A percentile compares a stretch with the other conserved stretches of the same genome.
These are phyloP conservation scores for Koerneria pararmatus DNA, from an alignment of 2,888 invertebrate species.

Conservation along the genomic window DNA sequence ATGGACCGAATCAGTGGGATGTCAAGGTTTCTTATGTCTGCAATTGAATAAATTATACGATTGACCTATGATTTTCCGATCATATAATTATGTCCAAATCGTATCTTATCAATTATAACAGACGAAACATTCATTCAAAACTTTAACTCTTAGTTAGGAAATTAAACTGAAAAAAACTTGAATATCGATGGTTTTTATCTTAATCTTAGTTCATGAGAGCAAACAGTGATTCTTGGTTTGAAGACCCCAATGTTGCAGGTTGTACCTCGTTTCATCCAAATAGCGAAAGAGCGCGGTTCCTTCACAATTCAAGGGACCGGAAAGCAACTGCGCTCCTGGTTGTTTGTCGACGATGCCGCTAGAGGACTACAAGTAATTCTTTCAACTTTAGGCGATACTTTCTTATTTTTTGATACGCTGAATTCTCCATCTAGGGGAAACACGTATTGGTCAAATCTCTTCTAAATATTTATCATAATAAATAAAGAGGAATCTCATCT, in stretches of 20 bases:
- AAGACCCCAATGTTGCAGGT: constrained; percentile 29
- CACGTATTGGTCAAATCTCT: no score
- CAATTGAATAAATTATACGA: background rate
- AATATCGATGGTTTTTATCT: background rate
- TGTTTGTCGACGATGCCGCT: constrained; percentile 57
- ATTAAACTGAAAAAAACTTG: background rate
- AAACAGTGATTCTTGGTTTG: background rate
- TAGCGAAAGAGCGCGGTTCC: constrained; percentile 45
- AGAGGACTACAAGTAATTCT: constrained; percentile 32
- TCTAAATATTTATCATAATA: no score
- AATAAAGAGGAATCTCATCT: no score
- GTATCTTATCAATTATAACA: no score
- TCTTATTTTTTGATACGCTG: background rate
- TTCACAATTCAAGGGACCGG: constrained; percentile 48
- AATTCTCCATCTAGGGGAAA: no score
- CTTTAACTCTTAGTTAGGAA: no score
- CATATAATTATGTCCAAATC: no score
- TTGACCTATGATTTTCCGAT: background rate
- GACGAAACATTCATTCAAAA: no score
- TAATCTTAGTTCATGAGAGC: background rate
- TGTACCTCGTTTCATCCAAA: constrained; percentile 56
- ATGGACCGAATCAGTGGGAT: constrained; percentile 59
- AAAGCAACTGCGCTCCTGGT: constrained; percentile 45
- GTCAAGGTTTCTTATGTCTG: constrained; percentile 54
- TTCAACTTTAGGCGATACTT: background rate